Evolutionary conservation across 2,113 vertebrate species (phyloP).

Genomic region (Seriola aureovittata): DNA sequence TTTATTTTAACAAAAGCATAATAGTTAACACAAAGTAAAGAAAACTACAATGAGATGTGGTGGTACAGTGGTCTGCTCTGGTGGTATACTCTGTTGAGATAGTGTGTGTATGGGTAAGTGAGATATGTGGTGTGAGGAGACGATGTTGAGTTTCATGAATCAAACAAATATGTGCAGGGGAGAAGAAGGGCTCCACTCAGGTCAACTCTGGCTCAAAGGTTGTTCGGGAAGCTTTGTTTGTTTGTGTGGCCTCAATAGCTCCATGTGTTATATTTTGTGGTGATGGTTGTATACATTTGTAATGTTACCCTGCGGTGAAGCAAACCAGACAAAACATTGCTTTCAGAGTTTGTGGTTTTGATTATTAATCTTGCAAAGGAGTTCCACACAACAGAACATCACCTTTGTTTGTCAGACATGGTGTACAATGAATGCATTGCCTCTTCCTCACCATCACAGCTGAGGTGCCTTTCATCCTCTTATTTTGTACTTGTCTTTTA

Average conservation of each 20-base stretch:
- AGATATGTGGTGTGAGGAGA: background rate
- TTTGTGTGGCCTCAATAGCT: background rate
- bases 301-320: background rate
- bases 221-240: background rate
- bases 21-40: too few species aligned
- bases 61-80: too few species aligned
- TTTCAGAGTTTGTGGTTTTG: background rate
- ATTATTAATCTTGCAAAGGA: background rate
- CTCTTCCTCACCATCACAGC: background rate
- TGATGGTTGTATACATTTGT: background rate
- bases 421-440: background rate
- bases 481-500: background rate
- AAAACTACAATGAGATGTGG: too few species aligned
- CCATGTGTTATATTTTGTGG: background rate
- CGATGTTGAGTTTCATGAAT: background rate
- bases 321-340: background rate
- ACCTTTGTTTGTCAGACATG: background rate
- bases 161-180: background rate
- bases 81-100: too few species aligned
- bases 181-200: background rate
- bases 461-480: background rate
- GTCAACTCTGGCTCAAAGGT: too few species aligned
- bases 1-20: too few species aligned
- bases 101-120: background rate
- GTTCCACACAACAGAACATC: background rate